These are phyloP conservation scores for Macrotus californicus DNA, from an alignment of 2,113 vertebrate genomes.

Conservation along the genomic window DNA sequence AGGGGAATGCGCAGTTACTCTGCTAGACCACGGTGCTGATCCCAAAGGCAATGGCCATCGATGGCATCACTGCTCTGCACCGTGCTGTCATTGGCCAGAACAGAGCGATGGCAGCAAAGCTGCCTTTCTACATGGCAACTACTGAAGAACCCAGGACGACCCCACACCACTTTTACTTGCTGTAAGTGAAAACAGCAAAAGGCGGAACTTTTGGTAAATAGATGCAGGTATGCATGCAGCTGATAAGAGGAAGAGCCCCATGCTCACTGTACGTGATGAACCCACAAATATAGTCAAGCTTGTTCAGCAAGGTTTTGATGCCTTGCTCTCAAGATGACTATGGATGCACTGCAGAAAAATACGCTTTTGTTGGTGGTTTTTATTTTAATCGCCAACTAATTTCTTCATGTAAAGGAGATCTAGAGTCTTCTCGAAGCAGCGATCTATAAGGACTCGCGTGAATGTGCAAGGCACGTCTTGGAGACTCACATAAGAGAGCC, in stretches of 20 bases:
- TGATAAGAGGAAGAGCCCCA: not conserved
- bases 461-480: conserved; percentile 88
- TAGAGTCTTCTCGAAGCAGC: not conserved
- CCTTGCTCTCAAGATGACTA: not conserved
- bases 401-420: not conserved
- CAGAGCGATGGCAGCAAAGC: not conserved
- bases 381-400: not conserved
- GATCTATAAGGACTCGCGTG: conserved; percentile 86
- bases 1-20: not conserved
- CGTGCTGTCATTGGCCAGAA: not conserved
- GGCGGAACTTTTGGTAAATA: not conserved
- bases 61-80: not conserved
- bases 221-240: not conserved
- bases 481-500: conserved; percentile 94
- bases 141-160: not conserved
- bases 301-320: not conserved
- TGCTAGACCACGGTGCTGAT: not conserved
- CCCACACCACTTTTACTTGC: not conserved
- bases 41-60: not conserved
- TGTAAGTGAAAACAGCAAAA: not conserved
- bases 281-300: not conserved
- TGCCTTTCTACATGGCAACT: not conserved
- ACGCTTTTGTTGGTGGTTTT: not conserved
- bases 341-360: not conserved
- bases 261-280: not conserved